Conservation (phyloP, 2,797 vertebrate species). For the Corythornis leucogaster region DNA sequence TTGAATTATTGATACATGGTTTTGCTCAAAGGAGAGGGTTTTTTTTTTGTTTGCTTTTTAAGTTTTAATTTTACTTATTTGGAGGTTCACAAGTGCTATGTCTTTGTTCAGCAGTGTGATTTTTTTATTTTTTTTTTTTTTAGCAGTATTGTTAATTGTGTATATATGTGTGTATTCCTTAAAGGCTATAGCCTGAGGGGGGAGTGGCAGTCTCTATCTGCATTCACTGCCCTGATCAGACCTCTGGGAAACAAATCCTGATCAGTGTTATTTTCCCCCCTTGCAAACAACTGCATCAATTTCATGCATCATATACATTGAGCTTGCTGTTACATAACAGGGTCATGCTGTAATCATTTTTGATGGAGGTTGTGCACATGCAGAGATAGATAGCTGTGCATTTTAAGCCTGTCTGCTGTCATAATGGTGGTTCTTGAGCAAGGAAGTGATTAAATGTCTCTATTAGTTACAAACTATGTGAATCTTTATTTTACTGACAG, state of each 20-base stretch:
- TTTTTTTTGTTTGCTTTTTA: too few species aligned
- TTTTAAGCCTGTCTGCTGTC: background rate
- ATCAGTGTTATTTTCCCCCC: background rate
- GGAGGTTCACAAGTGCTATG: background rate
- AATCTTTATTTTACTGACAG: background rate
- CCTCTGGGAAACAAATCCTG: background rate
- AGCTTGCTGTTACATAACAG: background rate
- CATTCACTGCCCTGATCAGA: background rate
- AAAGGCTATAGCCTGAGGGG: background rate
- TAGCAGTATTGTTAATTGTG: background rate
- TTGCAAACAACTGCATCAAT: background rate
- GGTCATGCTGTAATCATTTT: background rate
- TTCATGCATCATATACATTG: background rate
- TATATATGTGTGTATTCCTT: background rate
- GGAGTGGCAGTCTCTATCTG: background rate
- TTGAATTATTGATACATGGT: background rate
- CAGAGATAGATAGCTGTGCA: background rate
- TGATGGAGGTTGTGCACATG: background rate
- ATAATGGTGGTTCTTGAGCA: background rate
- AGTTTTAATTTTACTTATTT: background rate
- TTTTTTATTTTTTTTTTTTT: background rate
- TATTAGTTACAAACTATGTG: background rate
- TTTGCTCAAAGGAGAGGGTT: background rate
- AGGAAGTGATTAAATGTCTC: background rate
- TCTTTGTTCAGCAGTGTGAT: background rate